Evolutionary conservation across 23 tunicate genomes (phyloP).

Genomic region (Halocynthia roretzi): DNA sequence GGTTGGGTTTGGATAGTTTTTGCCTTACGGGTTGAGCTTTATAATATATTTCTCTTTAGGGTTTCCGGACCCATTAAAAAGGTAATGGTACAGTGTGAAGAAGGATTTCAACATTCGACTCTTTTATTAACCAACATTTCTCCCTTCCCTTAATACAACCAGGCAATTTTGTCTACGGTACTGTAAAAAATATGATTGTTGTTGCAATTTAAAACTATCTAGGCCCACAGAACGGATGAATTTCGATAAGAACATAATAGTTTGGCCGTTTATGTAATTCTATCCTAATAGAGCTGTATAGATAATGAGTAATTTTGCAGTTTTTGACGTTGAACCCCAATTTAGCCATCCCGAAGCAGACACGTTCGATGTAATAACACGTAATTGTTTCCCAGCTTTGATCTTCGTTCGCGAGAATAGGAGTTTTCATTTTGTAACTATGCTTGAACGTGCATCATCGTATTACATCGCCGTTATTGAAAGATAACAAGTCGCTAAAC

Average conservation of each 20-base stretch:
- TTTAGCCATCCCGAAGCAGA: conserved; percentile 18
- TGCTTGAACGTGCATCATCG: conserved; percentile 13
- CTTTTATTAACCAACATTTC: no score
- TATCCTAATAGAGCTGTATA: conserved; percentile 30
- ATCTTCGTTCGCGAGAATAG: conserved; percentile 5
- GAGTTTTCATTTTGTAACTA: neutral
- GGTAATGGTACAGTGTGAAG: no score
- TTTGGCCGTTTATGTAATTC: conserved; percentile 17
- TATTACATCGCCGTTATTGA: conserved; percentile 20
- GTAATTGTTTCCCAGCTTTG: conserved; percentile 26
- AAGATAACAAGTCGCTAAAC: conserved; percentile 17
- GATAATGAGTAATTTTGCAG: conserved; percentile 8
- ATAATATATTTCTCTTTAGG: no score
- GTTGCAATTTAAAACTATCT: no score
- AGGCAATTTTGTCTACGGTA: no score
- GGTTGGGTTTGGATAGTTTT: no score
- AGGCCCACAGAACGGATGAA: no score
- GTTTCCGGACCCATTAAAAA: no score
- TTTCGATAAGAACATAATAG: conserved; percentile 5
- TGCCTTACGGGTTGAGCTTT: no score
- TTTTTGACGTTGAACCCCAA: conserved; percentile 3
- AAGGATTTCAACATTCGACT: no score
- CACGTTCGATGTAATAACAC: conserved; percentile 18
- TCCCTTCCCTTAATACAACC: no score
- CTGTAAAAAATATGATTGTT: no score